Base-by-base conservation (phyloP, 2,888 invertebrate genomes). In the Ptycholaimellus sp. region DNA sequence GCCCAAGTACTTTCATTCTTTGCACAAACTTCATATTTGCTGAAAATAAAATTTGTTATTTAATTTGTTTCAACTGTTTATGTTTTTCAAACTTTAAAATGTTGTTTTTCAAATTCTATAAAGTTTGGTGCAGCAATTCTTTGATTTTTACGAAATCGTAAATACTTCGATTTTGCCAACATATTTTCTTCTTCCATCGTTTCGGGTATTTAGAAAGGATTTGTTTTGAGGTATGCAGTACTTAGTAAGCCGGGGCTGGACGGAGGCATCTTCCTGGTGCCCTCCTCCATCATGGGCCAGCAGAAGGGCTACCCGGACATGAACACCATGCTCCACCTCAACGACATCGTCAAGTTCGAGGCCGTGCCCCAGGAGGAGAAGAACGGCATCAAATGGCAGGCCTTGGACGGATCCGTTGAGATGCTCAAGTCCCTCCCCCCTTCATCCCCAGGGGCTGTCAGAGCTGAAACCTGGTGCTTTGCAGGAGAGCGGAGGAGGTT, bases 331-430 rank as follows among this genome's bases (percentile, higher is more conserved):
- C 22, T 33, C 13, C 5, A 25, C 17, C 17, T 17, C 6, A 22
- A 37, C 33, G 37, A 37, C 18, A 3, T 33, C 14, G 37, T 37
- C n/a, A 14, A 6, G 6, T 37, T 37, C 28, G 28, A 22, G 31
- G 37, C 37, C 22, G 20, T 25, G 14, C 11, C 33, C 16, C 37
- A 37, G 25, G 33, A 13, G 11, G 37, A 37, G 21, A 33, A 21
- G 16, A 37, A 37, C 17, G 37, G 37, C 5, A 22, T 32, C 19
- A 33, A 33, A 13, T 37, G 34, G 34, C 11, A 11, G 22, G 22
- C 23, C 13, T 3, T 21, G 14, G 34, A 34, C 34, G 34, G 34
- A 4, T 14, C 23, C 22, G 34, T 34, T 23, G 13, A 13, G 25
- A 23, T 6, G 25, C 6, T 23, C 13, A 6, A 13, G 7, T 6